Evolutionary conservation across 2,888 invertebrate species (phyloP).

Genomic region (Neuroscelio doddi): DNA sequence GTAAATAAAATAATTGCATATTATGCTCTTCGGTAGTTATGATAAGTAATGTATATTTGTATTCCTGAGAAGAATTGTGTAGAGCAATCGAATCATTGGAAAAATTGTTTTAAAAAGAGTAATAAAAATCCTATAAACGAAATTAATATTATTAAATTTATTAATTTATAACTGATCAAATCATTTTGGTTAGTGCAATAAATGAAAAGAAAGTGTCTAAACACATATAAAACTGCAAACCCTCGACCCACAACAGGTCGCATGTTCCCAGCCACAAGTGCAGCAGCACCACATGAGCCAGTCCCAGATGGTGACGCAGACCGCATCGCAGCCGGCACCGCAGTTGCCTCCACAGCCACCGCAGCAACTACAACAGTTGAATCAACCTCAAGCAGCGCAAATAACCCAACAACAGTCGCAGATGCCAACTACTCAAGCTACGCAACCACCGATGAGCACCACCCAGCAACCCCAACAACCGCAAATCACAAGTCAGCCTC

Average conservation of each 20-base stretch:
- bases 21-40: too few relatives aligned
- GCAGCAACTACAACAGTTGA: slow-evolving; percentile 57
- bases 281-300: slow-evolving; percentile 13
- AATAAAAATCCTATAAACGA: too few relatives aligned
- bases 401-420: slow-evolving; percentile 11
- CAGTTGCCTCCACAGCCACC: slow-evolving; percentile 52
- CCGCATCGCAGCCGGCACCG: slow-evolving; percentile 56
- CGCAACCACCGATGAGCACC: slow-evolving; percentile 25
- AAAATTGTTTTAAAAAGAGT: too few relatives aligned
- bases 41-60: too few relatives aligned
- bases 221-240: not conserved
- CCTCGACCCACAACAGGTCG: slow-evolving; percentile 11
- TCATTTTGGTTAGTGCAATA: too few relatives aligned
- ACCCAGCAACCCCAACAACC: slow-evolving; percentile 7
- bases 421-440: slow-evolving; percentile 21
- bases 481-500: slow-evolving; percentile 27
- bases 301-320: slow-evolving; percentile 34
- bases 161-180: too few relatives aligned
- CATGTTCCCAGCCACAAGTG: slow-evolving; percentile 18
- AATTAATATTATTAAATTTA: too few relatives aligned
- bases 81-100: too few relatives aligned
- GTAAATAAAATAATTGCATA: too few relatives aligned
- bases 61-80: too few relatives aligned
- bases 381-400: slow-evolving; percentile 34
- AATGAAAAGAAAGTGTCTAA: too few relatives aligned